These are phyloP conservation scores for Rattus norvegicus DNA, from an alignment of 2,113 vertebrate species.

Conservation along the genomic window DNA sequence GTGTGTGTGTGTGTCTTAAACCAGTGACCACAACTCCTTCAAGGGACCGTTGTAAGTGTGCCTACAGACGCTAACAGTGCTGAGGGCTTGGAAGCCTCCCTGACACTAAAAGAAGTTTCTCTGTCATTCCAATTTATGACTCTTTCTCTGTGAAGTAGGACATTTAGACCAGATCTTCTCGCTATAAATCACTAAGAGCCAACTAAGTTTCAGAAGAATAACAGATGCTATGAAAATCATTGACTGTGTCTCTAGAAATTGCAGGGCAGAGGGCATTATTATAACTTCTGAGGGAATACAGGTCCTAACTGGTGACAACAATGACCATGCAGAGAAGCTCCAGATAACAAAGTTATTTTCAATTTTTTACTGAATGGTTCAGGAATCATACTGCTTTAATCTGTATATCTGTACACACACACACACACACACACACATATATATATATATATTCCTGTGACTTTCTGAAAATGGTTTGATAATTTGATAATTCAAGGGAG, in stretches of 20 bases:
- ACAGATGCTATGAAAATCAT: background rate
- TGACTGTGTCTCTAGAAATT: constrained; percentile 25
- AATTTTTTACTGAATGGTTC: constrained; percentile 29
- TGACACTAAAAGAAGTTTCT: background rate
- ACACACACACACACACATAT: background rate
- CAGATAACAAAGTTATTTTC: constrained; percentile 47
- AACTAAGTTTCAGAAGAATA: constrained; percentile 7
- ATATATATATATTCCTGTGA: background rate
- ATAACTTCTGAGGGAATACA: constrained; percentile 44
- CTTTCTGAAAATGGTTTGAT: constrained; percentile 46
- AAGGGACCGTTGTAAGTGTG: rapidly evolving
- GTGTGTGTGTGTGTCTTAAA: background rate
- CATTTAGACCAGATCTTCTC: background rate
- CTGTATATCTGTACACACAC: background rate
- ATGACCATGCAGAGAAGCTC: background rate
- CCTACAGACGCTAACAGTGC: background rate
- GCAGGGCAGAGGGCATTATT: background rate
- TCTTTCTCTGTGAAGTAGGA: constrained; percentile 20
- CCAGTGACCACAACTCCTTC: background rate
- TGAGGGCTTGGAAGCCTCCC: background rate
- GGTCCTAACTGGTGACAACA: constrained; percentile 3
- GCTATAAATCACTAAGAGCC: background rate
- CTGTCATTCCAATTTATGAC: background rate
- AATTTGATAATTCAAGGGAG: constrained; percentile 54
- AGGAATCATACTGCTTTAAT: constrained; percentile 42